Evolutionary conservation across 2,113 vertebrate genomes (phyloP), one percentile per base, ranked within the genome.

Genomic region (Bucco capensis): DNA sequence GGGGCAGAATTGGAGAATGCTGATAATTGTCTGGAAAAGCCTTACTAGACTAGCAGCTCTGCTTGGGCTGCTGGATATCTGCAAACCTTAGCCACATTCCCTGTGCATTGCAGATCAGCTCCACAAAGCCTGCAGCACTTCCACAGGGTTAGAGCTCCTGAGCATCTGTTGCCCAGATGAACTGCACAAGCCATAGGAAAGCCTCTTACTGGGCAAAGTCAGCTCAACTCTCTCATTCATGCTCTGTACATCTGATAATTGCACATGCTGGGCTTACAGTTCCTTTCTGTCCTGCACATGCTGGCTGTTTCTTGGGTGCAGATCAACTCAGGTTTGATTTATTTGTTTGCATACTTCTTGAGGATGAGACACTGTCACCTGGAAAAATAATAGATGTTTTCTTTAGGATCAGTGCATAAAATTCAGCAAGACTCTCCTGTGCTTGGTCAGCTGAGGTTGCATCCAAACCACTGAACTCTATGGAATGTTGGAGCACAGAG

Each of bases 131-230:
- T 61, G 42, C 37, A n/a, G 33, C 46, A 11, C 89, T 89, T 92
- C 50, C 37, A 71, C 35, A 37, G 28, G 9, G 22, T 61, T 78
- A 50, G 37, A 84, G 15, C 46, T 83, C 71, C 38, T n/a, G 57
- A 78, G 81, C 91, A 87, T 87, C 49, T 92, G 91, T 79, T 92
- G 50, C 31, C 87, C 94, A 95, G 93, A 92, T 90, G 94, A 93
- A 46, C 74, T 38, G 33, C 58, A 70, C 66, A 91, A 57, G 33
- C 33, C 31, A 15, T 33, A 61, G 19, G 53, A 87, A 93, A 89
- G 53, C 40, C 37, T 76, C 54, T 87, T 69, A 82, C 62, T 82
- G 78, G 76, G 71, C 40, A 74, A 82, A 73, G 57, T 76, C 87
- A 85, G 61, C 75, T 81, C 89, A 92, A 57, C 50, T 69, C 2